Evolutionary conservation across 2,797 vertebrate species (phyloP).

Genomic region (Danio jaintianensis): DNA sequence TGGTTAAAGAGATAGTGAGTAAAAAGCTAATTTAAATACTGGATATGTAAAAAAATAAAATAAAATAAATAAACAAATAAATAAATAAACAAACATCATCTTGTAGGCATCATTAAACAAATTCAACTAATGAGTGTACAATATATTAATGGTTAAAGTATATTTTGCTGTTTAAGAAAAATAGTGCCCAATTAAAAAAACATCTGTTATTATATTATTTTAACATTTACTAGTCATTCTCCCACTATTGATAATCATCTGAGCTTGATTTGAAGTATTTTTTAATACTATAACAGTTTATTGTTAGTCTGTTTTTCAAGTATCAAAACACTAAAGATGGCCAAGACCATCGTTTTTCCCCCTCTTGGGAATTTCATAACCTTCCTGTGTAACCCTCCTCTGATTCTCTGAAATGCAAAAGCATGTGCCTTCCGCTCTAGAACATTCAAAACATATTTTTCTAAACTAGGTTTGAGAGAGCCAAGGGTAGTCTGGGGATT

Average conservation of each 20-base stretch:
- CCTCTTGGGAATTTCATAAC: background rate
- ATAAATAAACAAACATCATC: no score
- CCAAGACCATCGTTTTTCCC: background rate
- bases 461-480: background rate
- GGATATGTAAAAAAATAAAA: no score
- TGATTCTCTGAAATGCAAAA: constrained; percentile 1
- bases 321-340: background rate
- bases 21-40: no score
- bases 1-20: no score
- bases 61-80: no score
- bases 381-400: background rate
- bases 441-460: constrained; percentile 17
- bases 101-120: no score
- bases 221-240: no score
- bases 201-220: background rate
- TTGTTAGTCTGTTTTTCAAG: background rate
- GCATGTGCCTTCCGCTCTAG: background rate
- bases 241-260: background rate
- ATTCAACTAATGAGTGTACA: no score
- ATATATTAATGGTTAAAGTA: no score
- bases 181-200: background rate
- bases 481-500: constrained; percentile 1
- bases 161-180: no score
- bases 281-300: background rate
- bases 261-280: background rate